Evolutionary conservation across 2,888 invertebrate species (phyloP), one percentile per base, ranked within the genome.

Genomic region (Trissonchulus sp.): DNA sequence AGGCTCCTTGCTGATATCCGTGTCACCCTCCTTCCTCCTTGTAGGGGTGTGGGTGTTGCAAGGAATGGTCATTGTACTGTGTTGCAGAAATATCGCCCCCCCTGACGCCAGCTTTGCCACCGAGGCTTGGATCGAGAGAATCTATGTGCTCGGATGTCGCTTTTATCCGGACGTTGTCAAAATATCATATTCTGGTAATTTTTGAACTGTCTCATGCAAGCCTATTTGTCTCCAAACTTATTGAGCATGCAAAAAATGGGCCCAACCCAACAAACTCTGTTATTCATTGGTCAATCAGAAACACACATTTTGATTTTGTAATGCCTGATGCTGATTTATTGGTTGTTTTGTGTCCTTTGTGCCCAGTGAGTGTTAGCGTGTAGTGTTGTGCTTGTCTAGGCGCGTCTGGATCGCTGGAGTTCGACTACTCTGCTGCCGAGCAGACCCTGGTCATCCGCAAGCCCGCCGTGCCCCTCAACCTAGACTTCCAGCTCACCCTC

Each of bases 71-170:
- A n/a, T n/a, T n/a, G n/a, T n/a, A n/a, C n/a, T n/a, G n/a, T 73
- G 74, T 79, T 80, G 23, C 78, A 85, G 85, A 73, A 80, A 81
- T 77, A 78, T 79, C 48, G 80, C 81, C 77, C 75, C 76, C 38
- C 82, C 79, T 72, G 84, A 84, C 38, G 81, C 75, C 62, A 48
- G 48, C 48, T 82, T 83, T 76, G 79, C 80, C 36, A 85, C 85
- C 30, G 83, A 83, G 74, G 84, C 86, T 37, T 86, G 85, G 84
- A 80, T 87, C 77, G 87, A 87, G 79, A 84, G 84, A 79, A 84
- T 87, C 65, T 80, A 86, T 31, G 81, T 87, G 33, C 80, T 85
- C 48, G 87, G 87, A 18, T 80, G 85, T 62, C 81, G 82, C 36
- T 84, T 81, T 78, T 82, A 83, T 76, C 87, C 87, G 23, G 80